Evolutionary conservation across 2,888 invertebrate species (phyloP).

Genomic region (Pheosia gnoma): DNA sequence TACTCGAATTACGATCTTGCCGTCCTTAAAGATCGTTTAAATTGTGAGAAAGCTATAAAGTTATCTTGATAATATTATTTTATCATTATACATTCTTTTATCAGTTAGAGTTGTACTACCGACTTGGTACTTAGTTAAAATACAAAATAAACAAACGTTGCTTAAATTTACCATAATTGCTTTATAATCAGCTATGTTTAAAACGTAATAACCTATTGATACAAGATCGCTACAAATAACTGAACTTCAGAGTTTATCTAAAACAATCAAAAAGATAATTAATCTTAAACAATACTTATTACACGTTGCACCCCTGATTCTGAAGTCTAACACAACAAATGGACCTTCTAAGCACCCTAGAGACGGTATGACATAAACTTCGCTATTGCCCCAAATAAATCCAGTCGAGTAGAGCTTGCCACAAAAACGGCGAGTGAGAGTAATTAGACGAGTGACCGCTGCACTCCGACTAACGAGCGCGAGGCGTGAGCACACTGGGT

Average conservation of each 20-base stretch:
- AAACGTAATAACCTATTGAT: too few species aligned
- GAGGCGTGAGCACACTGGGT: constrained; percentile 21
- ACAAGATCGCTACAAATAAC: too few species aligned
- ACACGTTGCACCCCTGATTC: not conserved
- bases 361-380: not conserved
- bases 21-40: not conserved
- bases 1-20: not conserved
- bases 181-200: too few species aligned
- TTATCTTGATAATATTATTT: not conserved
- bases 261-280: too few species aligned
- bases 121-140: too few species aligned
- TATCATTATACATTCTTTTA: not conserved
- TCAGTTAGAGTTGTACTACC: too few species aligned
- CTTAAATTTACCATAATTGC: too few species aligned
- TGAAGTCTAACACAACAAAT: not conserved
- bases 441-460: constrained; percentile 63
- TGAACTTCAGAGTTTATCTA: too few species aligned
- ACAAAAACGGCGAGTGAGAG: constrained; percentile 43
- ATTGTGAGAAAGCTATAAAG: constrained; percentile 1
- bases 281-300: not conserved
- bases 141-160: too few species aligned
- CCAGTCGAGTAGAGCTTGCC: constrained; percentile 17
- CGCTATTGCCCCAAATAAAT: constrained; percentile 35
- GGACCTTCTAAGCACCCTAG: not conserved
- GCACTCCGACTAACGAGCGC: constrained; percentile 54